Base-by-base conservation (phyloP, 2,113 vertebrate species). In the Lutjanus erythropterus region DNA sequence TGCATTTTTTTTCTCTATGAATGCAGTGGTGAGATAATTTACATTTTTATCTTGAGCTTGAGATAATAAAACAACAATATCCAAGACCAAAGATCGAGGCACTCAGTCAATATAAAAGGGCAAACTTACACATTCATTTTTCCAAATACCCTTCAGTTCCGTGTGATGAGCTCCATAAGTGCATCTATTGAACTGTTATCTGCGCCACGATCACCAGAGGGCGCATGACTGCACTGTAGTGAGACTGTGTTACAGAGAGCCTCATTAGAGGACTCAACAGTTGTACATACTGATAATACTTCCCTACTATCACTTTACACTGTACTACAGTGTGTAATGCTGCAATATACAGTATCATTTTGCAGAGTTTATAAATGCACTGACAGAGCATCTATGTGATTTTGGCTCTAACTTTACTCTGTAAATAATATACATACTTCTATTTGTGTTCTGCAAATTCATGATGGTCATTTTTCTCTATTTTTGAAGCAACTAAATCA, bases 151-250 rank as follows among this genome's bases (percentile, higher is more conserved):
- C 5, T 23, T 33, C 9, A 58, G 55, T 58, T 58, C 29, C 9
- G 18, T 33, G 1, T 58, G 10, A 37, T n/a, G 6, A 37, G 31
- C 19, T n/a, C n/a, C 19, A 37, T 7, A 5, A 35, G 14, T 21
- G 18, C 9, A 19, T 21, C 14, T 65, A 23, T 44, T 35, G 3
- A 53, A 55, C 5, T 23, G 33, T n/a, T 39, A 9, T 25, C 10
- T 23, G 23, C 41, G 2, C 12, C 23, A 16, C 9, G 37, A 73
- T 25, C 81, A 78, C 67, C 56, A 86, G 81, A 69, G 77, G 78
- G 78, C 39, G 14, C 52, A 23, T 23, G 25, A 39, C 18, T 5
- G 14, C 18, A 4, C 35, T 27, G 23, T 25, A 62, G 14, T 0
- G 9, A 70, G 1, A 31, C 3, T 37, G 29, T 3, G 14, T 3